Percentiles rank a stretch among this genome's conserved stretches.
These are phyloP conservation scores for Otolemur garnettii DNA, from an alignment of 2,113 vertebrate genomes.

Conservation along the genomic window DNA sequence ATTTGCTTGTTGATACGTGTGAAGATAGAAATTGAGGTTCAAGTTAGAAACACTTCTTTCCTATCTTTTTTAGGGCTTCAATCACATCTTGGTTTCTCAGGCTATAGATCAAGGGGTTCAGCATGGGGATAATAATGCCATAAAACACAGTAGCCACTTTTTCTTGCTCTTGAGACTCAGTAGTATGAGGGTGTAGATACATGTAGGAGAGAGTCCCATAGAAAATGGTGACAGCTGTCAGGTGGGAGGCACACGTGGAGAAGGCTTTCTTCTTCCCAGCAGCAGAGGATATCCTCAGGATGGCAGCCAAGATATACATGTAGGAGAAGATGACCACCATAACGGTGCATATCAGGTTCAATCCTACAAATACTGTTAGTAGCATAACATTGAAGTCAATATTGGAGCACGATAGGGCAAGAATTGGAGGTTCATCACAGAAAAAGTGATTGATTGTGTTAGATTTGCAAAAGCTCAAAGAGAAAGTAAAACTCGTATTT, in stretches of 20 bases:
- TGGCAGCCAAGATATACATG: slow-evolving; percentile 55
- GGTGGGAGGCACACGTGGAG: slow-evolving; percentile 74
- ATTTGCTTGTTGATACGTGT: not conserved
- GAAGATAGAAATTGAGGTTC: not conserved
- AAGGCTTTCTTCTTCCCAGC: slow-evolving; percentile 70
- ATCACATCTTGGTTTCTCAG: slow-evolving; percentile 74
- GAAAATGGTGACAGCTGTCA: slow-evolving; percentile 57
- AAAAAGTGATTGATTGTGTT: slow-evolving; percentile 80
- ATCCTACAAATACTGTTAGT: slow-evolving; percentile 57
- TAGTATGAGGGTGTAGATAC: slow-evolving; percentile 54
- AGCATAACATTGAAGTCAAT: not conserved
- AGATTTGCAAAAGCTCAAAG: slow-evolving; percentile 67
- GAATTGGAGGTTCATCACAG: slow-evolving; percentile 73
- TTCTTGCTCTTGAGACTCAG: slow-evolving; percentile 53
- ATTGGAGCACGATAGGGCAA: slow-evolving; percentile 50
- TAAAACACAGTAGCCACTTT: slow-evolving; percentile 73
- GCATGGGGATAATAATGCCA: slow-evolving; percentile 68
- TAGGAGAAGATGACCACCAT: slow-evolving; percentile 66
- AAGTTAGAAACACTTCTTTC: slow-evolving; percentile 33
- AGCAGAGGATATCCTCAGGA: slow-evolving; percentile 62
- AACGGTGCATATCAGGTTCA: slow-evolving; percentile 62
- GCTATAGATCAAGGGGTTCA: slow-evolving; percentile 78
- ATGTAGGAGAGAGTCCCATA: slow-evolving; percentile 74
- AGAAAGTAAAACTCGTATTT: slow-evolving; percentile 55
- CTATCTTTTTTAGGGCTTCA: slow-evolving; percentile 37